Conservation (phyloP, 2,888 invertebrate genomes). For the Gymnoscelis rufifasciata region DNA sequence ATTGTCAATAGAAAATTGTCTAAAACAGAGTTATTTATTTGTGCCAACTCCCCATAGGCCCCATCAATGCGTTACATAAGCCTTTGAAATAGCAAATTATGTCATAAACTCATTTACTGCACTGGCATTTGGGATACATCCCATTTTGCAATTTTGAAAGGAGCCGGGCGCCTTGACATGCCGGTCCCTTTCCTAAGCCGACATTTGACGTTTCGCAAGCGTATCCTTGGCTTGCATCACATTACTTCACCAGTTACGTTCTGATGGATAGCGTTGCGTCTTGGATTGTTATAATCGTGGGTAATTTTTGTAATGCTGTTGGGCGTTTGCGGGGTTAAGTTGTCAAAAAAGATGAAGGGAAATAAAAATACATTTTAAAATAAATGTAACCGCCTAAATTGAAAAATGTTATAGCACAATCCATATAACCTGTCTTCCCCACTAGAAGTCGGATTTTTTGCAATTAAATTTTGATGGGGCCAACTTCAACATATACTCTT, state of each 20-base stretch:
- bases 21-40: no score
- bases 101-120: no score
- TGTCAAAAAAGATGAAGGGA: background rate
- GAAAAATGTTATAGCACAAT: no score
- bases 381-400: background rate
- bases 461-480: no score
- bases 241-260: constrained; percentile 23
- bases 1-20: no score
- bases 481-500: no score
- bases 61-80: no score
- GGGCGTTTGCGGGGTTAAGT: background rate
- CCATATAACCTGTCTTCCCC: no score
- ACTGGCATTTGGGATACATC: constrained; percentile 24
- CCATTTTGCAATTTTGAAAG: constrained; percentile 65
- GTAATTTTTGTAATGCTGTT: background rate
- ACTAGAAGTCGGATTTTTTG: no score
- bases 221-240: constrained; percentile 36
- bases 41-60: no score
- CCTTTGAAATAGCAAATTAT: no score
- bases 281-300: background rate
- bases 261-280: no score
- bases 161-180: constrained; percentile 61
- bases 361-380: background rate
- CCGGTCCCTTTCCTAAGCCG: constrained; percentile 64
- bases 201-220: constrained; percentile 56